These are phyloP conservation scores for Dendropsophus ebraccatus DNA, from an alignment of 2,113 vertebrate genomes.

Conservation along the genomic window DNA sequence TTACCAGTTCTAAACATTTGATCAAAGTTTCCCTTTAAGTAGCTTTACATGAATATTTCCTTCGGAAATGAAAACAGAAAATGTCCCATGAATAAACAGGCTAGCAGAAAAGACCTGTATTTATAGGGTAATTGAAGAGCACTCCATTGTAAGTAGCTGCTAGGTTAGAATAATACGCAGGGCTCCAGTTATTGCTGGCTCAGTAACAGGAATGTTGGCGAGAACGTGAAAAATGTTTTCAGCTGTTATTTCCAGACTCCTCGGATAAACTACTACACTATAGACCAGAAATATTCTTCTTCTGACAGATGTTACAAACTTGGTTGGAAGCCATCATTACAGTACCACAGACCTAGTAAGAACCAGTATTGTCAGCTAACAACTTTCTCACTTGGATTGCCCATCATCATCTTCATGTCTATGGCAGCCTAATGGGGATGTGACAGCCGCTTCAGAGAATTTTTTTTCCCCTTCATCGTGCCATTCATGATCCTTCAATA, in stretches of 20 bases:
- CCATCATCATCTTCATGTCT: background rate
- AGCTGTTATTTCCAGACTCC: background rate
- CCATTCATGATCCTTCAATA: background rate
- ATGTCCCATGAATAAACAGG: background rate
- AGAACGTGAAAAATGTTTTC: constrained; percentile 14
- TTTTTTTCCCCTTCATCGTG: background rate
- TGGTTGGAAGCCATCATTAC: background rate
- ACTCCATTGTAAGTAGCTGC: constrained; percentile 2
- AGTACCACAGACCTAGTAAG: background rate
- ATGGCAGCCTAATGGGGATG: background rate
- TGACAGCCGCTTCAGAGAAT: too few species aligned
- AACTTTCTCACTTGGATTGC: background rate
- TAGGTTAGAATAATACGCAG: background rate
- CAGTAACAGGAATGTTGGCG: constrained; percentile 11
- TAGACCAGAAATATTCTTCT: background rate
- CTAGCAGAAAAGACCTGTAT: background rate
- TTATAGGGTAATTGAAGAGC: background rate
- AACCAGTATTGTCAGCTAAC: background rate
- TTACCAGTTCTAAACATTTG: too few species aligned
- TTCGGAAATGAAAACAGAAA: background rate
- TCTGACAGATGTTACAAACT: background rate
- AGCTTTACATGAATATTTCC: background rate
- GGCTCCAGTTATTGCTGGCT: constrained; percentile 27
- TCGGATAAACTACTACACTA: background rate
- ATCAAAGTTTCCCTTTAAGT: too few species aligned